Base-by-base conservation (phyloP, 1,140 invertebrate genomes). In the Cherax destructor region DNA sequence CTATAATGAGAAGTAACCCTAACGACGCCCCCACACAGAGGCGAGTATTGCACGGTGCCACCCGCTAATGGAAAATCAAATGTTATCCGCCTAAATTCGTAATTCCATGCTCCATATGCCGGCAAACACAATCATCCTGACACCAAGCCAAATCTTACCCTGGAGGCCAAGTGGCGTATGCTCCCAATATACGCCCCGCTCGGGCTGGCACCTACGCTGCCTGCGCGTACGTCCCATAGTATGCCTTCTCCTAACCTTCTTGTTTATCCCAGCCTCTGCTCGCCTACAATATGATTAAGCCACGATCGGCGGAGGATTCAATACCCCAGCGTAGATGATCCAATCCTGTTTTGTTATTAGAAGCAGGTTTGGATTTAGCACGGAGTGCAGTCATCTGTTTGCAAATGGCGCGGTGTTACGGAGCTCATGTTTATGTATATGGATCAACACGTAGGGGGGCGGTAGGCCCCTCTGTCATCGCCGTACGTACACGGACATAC, bases 221-320 rank as follows among this genome's bases (percentile, higher is more conserved):
- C 56, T 59, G 0, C 56, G 56, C 56, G 16, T 59, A 10, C 9
- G 56, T 59, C 56, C 16, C 16, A 16, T 59, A 41, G 0, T 59
- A 59, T 9, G 56, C 9, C 16, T 13, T 13, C 74, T 59, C 2
- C 24, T 13, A 24, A 24, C 1, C 21, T 21, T 21, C 79, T 83
- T 83, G 49, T 61, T 83, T 61, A 83, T 83, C 80, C 80, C 50
- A 52, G 56, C 49, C 50, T 21, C 50, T 41, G n/a, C 76, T 61
- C 59, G 50, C 50, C 80, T 49, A 83, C 80, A 59, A 83, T 83
- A 83, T 83, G 80, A 83, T 83, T 83, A 83, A 83, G 80, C n/a
- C 24, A 30, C 30, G 59, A 61, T 56, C 21, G 80, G 59, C 50
- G 52, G 80, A 83, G 80, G 80, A 59, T 83, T 83, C 80, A 83